phyloP scores from a whole-genome alignment of 2,888 invertebrate genomes.

The Chironomus tentans region DNA sequence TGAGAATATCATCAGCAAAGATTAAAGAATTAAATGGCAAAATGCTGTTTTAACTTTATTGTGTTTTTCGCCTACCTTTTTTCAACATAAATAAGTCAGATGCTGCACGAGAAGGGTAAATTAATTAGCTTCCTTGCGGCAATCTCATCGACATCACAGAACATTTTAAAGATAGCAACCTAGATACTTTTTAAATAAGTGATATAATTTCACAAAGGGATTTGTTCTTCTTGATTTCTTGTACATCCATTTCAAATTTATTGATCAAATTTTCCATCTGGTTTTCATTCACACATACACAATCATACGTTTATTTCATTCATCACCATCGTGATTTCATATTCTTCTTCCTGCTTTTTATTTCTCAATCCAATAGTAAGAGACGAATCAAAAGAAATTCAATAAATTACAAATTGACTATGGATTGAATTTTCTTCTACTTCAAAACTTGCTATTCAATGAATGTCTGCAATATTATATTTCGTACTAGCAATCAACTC shows the following conservation, averaged over 20 bases:
- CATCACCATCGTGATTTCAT: too few relatives aligned
- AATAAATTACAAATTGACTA: conserved; percentile 17
- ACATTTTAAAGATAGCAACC: not conserved
- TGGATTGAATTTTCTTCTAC: not conserved
- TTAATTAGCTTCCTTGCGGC: conserved; percentile 1
- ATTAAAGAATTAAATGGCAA: conserved; percentile 4
- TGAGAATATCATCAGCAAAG: not conserved
- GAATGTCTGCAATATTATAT: not conserved
- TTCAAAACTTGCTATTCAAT: not conserved
- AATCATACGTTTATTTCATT: conserved; percentile 6
- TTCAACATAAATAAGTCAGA: not conserved
- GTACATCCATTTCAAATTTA: not conserved
- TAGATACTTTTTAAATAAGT: too few relatives aligned
- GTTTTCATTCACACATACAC: not conserved
- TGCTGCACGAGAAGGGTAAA: not conserved
- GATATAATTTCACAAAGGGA: too few relatives aligned
- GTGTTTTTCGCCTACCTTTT: not conserved
- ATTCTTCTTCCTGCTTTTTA: not conserved
- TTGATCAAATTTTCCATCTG: not conserved
- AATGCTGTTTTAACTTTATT: not conserved
- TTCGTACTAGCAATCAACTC: not conserved
- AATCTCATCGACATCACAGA: not conserved
- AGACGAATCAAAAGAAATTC: conserved; percentile 9
- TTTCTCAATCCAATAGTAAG: not conserved
- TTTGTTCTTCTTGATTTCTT: too few relatives aligned